Conservation (phyloP, 2,797 vertebrate species). For the Paratrypauchen microcephalus region DNA sequence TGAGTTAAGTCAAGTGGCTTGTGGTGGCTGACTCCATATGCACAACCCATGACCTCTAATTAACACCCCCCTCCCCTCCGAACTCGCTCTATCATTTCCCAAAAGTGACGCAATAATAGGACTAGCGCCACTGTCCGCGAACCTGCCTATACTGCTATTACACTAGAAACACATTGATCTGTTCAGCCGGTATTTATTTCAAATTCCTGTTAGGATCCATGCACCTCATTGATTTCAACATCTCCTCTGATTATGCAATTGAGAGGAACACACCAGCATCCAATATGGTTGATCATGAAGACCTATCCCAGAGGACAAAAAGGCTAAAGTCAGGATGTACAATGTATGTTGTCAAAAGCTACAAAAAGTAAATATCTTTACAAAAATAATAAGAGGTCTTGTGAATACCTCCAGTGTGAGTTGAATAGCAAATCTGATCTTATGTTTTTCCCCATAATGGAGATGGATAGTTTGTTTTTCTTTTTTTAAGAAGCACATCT, state of each 20-base stretch:
- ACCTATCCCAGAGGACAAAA: slow-evolving; percentile 54
- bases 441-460: neutral
- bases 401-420: neutral
- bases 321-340: slow-evolving; percentile 29
- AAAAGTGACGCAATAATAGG: slow-evolving; percentile 57
- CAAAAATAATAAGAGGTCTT: neutral
- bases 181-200: slow-evolving; percentile 77
- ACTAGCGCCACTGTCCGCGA: slow-evolving; percentile 46
- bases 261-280: slow-evolving; percentile 63
- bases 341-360: neutral
- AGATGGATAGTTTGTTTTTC: neutral
- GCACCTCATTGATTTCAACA: slow-evolving; percentile 78
- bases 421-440: neutral
- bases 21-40: slow-evolving; percentile 37
- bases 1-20: slow-evolving; percentile 50
- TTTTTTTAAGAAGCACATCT: neutral
- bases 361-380: no score
- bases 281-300: slow-evolving; percentile 58
- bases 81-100: slow-evolving; percentile 47
- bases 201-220: slow-evolving; percentile 83
- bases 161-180: slow-evolving; percentile 71
- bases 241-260: slow-evolving; percentile 84
- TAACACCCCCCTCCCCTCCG: slow-evolving; percentile 31
- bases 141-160: slow-evolving; percentile 34
- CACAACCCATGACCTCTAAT: slow-evolving; percentile 48